Evolutionary conservation across 2,113 vertebrate genomes (phyloP).

Genomic region (Perccottus glenii): DNA sequence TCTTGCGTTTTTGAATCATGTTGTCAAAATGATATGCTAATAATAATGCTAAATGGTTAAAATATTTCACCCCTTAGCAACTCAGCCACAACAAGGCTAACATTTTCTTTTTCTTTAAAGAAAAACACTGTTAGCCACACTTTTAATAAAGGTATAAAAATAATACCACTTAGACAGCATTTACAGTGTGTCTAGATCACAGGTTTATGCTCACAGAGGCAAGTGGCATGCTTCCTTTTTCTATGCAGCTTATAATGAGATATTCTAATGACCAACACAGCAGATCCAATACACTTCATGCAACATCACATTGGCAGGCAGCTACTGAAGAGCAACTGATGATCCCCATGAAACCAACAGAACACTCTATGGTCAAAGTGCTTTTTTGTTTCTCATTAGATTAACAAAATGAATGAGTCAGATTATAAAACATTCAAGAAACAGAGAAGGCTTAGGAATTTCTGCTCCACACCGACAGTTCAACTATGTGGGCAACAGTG

Average conservation of each 20-base stretch:
- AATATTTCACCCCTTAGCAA: constrained; percentile 20
- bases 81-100: constrained; percentile 17
- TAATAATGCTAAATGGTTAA: background rate
- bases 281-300: constrained; percentile 67
- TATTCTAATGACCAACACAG: constrained; percentile 41
- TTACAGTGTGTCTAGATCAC: constrained; percentile 52
- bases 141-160: constrained; percentile 55
- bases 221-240: constrained; percentile 62
- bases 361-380: constrained; percentile 56
- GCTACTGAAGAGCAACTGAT: constrained; percentile 55
- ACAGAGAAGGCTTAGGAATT: constrained; percentile 39
- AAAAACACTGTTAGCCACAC: constrained; percentile 18
- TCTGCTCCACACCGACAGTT: constrained; percentile 19
- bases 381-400: constrained; percentile 38
- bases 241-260: constrained; percentile 40
- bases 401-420: constrained; percentile 53
- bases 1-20: constrained; percentile 16
- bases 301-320: constrained; percentile 69
- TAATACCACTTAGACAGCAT: constrained; percentile 55
- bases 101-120: constrained; percentile 6
- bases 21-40: background rate
- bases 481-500: constrained; percentile 20
- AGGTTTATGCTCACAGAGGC: constrained; percentile 49
- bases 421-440: constrained; percentile 63
- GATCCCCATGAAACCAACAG: constrained; percentile 40